Conservation (phyloP, 2,888 invertebrate genomes). For the Eupithecia vulgata region DNA sequence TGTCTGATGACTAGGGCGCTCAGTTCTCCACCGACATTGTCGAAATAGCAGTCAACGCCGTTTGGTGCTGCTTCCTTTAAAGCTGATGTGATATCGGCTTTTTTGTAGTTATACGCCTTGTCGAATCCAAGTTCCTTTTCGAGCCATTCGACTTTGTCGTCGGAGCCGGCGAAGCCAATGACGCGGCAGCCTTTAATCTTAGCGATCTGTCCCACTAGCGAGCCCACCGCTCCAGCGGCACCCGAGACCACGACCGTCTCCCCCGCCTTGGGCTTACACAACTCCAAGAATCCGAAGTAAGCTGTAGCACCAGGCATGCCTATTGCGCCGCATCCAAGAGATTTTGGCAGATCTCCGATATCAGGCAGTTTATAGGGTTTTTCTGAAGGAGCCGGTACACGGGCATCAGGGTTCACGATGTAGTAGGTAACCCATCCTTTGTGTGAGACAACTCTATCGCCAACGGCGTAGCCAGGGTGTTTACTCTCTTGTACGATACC, state of each 20-base stretch:
- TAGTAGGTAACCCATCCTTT: constrained; percentile 59
- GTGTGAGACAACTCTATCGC: constrained; percentile 82
- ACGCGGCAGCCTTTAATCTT: constrained; percentile 64
- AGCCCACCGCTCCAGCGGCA: constrained; percentile 91
- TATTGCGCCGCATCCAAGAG: neutral
- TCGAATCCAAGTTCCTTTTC: constrained; percentile 86
- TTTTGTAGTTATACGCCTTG: constrained; percentile 89
- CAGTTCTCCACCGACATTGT: constrained; percentile 88
- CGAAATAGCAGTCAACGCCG: constrained; percentile 88
- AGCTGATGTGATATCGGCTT: constrained; percentile 77
- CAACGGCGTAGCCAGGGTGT: constrained; percentile 84
- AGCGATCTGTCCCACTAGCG: constrained; percentile 85
- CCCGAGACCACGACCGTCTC: no score
- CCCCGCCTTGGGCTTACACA: no score
- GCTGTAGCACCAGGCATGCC: constrained; percentile 52
- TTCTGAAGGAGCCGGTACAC: constrained; percentile 17
- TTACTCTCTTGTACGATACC: constrained; percentile 84
- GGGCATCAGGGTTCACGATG: constrained; percentile 34
- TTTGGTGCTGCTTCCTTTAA: constrained; percentile 77
- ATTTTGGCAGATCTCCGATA: constrained; percentile 51
- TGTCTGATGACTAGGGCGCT: constrained; percentile 82
- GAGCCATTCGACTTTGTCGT: constrained; percentile 88
- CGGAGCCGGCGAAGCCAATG: constrained; percentile 88
- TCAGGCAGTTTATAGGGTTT: constrained; percentile 77
- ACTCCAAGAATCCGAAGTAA: no score